Evolutionary conservation across 2,888 invertebrate genomes (phyloP).

Genomic region (Drosophila kanekoi): DNA sequence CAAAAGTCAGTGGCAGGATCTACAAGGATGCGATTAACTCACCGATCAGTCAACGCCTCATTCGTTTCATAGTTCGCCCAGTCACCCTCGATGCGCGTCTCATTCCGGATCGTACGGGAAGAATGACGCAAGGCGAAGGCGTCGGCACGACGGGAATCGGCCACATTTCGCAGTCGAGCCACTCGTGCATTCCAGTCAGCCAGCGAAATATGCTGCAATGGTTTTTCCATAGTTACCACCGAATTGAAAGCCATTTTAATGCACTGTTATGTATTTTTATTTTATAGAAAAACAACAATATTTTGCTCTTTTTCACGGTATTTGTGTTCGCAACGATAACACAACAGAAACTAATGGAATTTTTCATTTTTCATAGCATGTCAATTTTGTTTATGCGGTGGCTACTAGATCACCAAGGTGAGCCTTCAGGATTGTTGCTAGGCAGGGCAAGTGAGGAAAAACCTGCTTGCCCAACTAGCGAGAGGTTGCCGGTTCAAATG

Average conservation of each 20-base stretch:
- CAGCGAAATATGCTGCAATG: slow-evolving; percentile 89
- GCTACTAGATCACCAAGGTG: slow-evolving; percentile 55
- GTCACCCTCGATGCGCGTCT: slow-evolving; percentile 90
- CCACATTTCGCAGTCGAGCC: slow-evolving; percentile 89
- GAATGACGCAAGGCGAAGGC: slow-evolving; percentile 90
- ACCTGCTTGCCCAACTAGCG: too few relatives aligned
- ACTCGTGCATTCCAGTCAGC: slow-evolving; percentile 91
- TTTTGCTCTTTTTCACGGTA: slow-evolving; percentile 5
- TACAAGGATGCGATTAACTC: not conserved
- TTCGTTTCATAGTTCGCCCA: slow-evolving; percentile 93
- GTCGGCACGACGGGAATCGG: slow-evolving; percentile 89
- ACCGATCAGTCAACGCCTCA: slow-evolving; percentile 89
- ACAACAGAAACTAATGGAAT: slow-evolving; percentile 27
- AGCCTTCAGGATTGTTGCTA: slow-evolving; percentile 1
- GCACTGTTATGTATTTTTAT: not conserved
- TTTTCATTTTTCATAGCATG: not conserved
- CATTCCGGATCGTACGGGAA: slow-evolving; percentile 90
- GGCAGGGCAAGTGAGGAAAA: not conserved
- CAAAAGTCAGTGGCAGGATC: too few relatives aligned
- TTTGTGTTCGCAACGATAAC: slow-evolving; percentile 25
- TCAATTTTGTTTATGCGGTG: slow-evolving; percentile 28
- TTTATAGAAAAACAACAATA: not conserved
- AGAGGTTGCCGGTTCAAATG: too few relatives aligned
- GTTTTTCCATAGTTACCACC: slow-evolving; percentile 88
- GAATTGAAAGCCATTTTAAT: slow-evolving; percentile 83